Percentiles rank a stretch among this genome's conserved stretches.
Conservation (phyloP, 2,113 vertebrate species). For the Pseudopipra pipra region DNA sequence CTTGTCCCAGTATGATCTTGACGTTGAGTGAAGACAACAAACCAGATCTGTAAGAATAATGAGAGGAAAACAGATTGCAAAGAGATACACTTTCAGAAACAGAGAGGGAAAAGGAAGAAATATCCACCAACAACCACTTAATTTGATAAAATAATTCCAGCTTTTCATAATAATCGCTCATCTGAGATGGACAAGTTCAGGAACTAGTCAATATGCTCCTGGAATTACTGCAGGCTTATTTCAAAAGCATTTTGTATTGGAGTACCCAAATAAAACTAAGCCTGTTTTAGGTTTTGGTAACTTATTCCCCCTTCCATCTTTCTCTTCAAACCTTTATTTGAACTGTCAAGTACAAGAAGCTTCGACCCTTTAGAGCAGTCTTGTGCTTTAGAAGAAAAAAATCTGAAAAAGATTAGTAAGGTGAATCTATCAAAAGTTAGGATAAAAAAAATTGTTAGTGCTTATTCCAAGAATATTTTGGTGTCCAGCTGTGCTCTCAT, state of each 20-base stretch:
- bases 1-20: constrained; percentile 14
- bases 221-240: neutral
- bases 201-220: neutral
- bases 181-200: neutral
- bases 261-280: neutral
- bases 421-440: neutral
- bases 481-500: neutral
- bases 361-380: neutral
- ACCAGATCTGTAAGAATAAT: neutral
- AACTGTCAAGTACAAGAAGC: neutral
- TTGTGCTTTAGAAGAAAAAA: neutral
- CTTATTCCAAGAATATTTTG: neutral
- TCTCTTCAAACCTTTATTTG: neutral
- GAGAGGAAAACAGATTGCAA: constrained; percentile 12
- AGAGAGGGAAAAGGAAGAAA: neutral
- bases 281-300: neutral
- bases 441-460: neutral
- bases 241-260: neutral
- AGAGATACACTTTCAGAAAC: neutral
- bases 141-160: neutral
- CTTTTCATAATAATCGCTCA: neutral
- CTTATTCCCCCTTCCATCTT: neutral
- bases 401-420: neutral
- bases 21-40: neutral
- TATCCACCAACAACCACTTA: neutral